Conservation (phyloP, 37 sponge, comb jelly and placozoan genomes). For the Crambe crambe region DNA sequence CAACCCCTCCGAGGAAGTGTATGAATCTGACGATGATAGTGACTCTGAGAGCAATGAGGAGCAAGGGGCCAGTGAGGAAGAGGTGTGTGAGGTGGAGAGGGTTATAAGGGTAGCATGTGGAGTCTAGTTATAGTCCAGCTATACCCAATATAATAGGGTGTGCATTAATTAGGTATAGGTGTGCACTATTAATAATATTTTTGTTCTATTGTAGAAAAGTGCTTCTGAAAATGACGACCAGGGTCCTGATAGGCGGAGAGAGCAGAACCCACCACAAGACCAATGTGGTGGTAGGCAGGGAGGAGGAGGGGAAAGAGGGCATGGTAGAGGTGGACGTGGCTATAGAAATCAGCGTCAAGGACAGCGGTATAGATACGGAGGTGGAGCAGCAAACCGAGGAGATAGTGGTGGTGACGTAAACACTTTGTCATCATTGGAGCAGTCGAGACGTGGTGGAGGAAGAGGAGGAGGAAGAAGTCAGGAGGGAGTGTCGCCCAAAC, state of each 20-base stretch:
- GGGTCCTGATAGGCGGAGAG: constrained; percentile 35
- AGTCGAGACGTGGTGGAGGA: not conserved
- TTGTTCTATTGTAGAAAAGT: constrained; percentile 19
- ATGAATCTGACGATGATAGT: not conserved
- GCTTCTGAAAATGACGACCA: constrained; percentile 35
- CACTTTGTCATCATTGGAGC: no score
- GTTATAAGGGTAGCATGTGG: no score
- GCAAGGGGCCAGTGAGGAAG: constrained; percentile 10
- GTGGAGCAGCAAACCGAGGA: no score
- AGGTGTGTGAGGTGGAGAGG: no score
- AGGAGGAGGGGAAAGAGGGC: constrained; percentile 23
- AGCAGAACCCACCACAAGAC: constrained; percentile 2
- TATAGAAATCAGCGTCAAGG: constrained; percentile 18
- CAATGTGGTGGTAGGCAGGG: no score
- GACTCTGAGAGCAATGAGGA: constrained; percentile 16
- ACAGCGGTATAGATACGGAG: not conserved
- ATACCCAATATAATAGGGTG: no score
- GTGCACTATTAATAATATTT: no score
- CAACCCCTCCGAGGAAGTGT: not conserved
- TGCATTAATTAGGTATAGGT: no score
- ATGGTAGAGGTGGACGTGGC: constrained; percentile 27
- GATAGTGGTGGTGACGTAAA: not conserved
- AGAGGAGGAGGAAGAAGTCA: no score
- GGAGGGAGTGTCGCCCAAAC: not conserved
- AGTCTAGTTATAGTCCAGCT: no score